Evolutionary conservation across 2,113 vertebrate species (phyloP), one percentile per base, ranked within the genome.

Genomic region (Gymnorhina tibicen): DNA sequence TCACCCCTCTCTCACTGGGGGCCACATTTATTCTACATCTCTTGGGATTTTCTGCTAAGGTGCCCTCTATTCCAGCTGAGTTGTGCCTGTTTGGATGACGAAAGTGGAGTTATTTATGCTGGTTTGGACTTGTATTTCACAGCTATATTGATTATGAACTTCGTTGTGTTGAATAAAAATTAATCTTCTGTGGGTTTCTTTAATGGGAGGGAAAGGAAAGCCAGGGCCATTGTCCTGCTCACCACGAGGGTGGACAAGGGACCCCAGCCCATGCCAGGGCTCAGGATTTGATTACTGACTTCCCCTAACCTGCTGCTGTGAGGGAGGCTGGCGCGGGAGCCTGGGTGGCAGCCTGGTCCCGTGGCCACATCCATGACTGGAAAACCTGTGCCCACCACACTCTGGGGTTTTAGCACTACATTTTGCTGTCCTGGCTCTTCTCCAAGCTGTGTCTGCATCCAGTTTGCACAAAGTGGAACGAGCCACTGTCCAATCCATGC

Each of bases 331-430:
- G 28, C 0, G 0, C 0, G 0, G 52, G 46, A 58, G 17, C 27
- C 41, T 24, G 41, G 15, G 77, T 32, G 27, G 33, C 27, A 69
- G 35, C n/a, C 22, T 11, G 27, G 32, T 23, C 26, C 13, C 8
- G 35, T 79, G 60, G 46, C 9, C 16, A 13, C 1, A 6, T 26
- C 62, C 3, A 1, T 24, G 64, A 24, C 58, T 30, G 46, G 24
- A 49, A 82, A 21, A 10, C 49, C 16, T 33, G 28, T 16, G 47
- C 32, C 63, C 24, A 46, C 32, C 3, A 8, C 0, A 0, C 18
- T 75, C 14, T 23, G 1, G 1, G 37, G 32, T 16, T 82, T 66
- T 26, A 26, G 46, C 3, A 2, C 19, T 3, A 3, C 0, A 0
- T 50, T 89, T 63, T 49, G 35, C 56, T 68, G 22, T 53, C 28